These are phyloP conservation scores for Xanthia icteritia DNA, from an alignment of 2,888 invertebrate genomes.

Conservation along the genomic window DNA sequence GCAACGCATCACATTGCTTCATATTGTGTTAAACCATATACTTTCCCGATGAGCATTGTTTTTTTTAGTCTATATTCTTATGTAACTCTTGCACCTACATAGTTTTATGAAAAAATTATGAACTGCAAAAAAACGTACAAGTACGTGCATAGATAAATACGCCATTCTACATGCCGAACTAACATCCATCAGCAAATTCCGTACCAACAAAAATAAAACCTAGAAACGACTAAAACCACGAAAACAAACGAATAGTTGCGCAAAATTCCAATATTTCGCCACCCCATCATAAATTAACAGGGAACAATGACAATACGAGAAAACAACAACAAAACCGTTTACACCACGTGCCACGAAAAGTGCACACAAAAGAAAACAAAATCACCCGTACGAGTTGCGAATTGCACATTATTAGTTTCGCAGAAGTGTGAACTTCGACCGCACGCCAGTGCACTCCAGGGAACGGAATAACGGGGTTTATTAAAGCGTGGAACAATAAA, in stretches of 20 bases:
- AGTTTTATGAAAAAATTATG: background rate
- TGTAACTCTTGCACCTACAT: background rate
- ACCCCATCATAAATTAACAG: constrained; percentile 65
- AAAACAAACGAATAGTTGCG: constrained; percentile 39
- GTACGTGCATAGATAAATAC: background rate
- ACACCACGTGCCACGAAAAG: constrained; percentile 72
- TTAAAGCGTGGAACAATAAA: constrained; percentile 87
- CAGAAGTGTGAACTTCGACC: constrained; percentile 66
- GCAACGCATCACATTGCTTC: too few species aligned
- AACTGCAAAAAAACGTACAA: background rate
- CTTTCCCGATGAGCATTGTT: background rate
- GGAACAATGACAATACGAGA: constrained; percentile 61
- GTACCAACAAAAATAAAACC: constrained; percentile 3
- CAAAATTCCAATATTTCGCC: constrained; percentile 63
- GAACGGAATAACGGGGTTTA: constrained; percentile 77
- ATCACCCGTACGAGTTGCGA: constrained; percentile 65
- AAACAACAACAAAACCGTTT: constrained; percentile 69
- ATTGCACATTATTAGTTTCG: constrained; percentile 80
- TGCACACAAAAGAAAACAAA: constrained; percentile 67
- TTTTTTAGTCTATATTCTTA: background rate
- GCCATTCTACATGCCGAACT: constrained; percentile 14
- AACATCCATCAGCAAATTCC: constrained; percentile 44
- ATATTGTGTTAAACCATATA: background rate
- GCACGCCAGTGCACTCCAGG: constrained; percentile 75
- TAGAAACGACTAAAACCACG: constrained; percentile 37